Conservation (phyloP, 1,140 invertebrate species). For the Zaprionus davidi region DNA sequence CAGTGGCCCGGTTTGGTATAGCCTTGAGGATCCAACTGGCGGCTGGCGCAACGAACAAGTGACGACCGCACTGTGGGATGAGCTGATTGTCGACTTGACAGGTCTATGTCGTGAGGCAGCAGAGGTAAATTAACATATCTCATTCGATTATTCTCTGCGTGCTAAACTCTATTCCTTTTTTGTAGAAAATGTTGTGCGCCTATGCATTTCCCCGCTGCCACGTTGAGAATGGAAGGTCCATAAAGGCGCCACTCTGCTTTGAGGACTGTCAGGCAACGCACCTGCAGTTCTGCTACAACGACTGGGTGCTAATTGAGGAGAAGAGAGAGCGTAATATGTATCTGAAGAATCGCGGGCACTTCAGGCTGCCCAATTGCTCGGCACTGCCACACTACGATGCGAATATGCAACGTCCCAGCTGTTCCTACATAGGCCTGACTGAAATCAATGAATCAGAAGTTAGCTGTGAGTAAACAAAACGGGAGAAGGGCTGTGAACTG, state of each 20-base stretch:
- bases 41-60: slow-evolving; percentile 94
- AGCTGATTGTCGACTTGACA: slow-evolving; percentile 91
- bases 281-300: slow-evolving; percentile 95
- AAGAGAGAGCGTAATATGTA: slow-evolving; percentile 92
- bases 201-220: slow-evolving; percentile 96
- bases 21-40: slow-evolving; percentile 87
- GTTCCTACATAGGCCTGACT: slow-evolving; percentile 93
- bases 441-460: slow-evolving; percentile 91
- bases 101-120: slow-evolving; percentile 94
- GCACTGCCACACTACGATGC: slow-evolving; percentile 89
- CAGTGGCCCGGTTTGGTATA: slow-evolving; percentile 92
- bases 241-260: slow-evolving; percentile 91
- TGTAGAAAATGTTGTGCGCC: slow-evolving; percentile 92
- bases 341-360: slow-evolving; percentile 93
- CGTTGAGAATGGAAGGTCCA: slow-evolving; percentile 85
- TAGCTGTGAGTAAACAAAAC: slow-evolving; percentile 86
- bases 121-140: slow-evolving; percentile 86
- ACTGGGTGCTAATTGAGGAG: slow-evolving; percentile 95
- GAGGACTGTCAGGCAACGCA: slow-evolving; percentile 96
- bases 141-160: neutral
- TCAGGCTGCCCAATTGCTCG: slow-evolving; percentile 94
- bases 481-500: too few relatives aligned
- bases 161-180: slow-evolving; percentile 35
- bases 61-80: slow-evolving; percentile 91
- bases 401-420: slow-evolving; percentile 86